phyloP scores from a whole-genome alignment of 2,113 vertebrate genomes.

The Actinemys pallida region DNA sequence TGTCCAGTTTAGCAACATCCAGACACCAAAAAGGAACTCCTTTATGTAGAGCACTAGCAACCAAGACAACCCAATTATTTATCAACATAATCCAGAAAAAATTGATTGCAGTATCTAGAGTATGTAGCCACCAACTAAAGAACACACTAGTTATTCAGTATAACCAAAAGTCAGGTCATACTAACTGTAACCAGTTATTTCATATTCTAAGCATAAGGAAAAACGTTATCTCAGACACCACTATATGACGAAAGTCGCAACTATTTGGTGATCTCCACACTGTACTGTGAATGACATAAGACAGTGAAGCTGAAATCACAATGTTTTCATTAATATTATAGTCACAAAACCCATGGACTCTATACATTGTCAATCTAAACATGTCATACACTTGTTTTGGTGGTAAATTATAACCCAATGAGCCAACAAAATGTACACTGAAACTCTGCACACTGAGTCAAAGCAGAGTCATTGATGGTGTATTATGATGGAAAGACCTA shows the following conservation, averaged over 20 bases:
- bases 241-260: not conserved
- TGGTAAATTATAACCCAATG: rapidly evolving
- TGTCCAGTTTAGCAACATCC: rapidly evolving
- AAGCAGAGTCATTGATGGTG: rapidly evolving
- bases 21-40: not conserved
- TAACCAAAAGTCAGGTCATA: not conserved
- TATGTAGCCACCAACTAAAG: not conserved
- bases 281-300: rapidly evolving
- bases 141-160: not conserved
- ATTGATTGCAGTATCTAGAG: rapidly evolving
- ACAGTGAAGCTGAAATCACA: not conserved
- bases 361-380: rapidly evolving
- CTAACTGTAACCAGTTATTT: not conserved
- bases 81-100: rapidly evolving
- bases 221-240: not conserved
- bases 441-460: rapidly evolving
- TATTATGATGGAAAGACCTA: rapidly evolving
- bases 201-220: not conserved
- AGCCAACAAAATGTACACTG: rapidly evolving
- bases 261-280: not conserved
- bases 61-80: rapidly evolving
- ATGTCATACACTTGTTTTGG: rapidly evolving
- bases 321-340: not conserved
- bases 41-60: not conserved
- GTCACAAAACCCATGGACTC: rapidly evolving